Percentiles rank a stretch among this genome's conserved stretches.
Conservation (phyloP, 2,888 invertebrate species). For the Shargacucullia verbasci region DNA sequence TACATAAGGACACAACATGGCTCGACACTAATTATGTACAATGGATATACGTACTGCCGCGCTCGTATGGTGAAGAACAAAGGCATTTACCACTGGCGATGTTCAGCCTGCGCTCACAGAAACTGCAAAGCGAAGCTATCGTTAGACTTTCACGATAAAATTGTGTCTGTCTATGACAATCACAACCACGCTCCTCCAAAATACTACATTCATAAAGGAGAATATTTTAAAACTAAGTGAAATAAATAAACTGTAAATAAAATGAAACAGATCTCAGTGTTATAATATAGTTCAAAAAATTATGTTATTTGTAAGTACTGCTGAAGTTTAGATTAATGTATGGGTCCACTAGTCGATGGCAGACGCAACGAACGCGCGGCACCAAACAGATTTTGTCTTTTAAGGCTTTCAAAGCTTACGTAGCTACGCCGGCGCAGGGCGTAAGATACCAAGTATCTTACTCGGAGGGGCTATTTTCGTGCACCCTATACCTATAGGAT, state of each 20-base stretch:
- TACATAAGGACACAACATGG: slow-evolving; percentile 24
- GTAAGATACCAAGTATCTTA: too few species aligned
- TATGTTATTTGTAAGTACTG: too few species aligned
- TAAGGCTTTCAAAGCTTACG: too few species aligned
- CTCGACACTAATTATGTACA: slow-evolving; percentile 28
- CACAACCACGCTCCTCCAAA: slow-evolving; percentile 36
- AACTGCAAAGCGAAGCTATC: slow-evolving; percentile 34
- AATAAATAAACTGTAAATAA: background rate
- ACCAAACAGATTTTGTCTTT: too few species aligned
- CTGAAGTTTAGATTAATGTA: too few species aligned
- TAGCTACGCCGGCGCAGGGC: too few species aligned
- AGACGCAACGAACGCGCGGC: too few species aligned
- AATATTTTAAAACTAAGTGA: slow-evolving; percentile 36
- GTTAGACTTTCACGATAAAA: slow-evolving; percentile 8
- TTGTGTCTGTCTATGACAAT: slow-evolving; percentile 16
- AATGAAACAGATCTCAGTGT: background rate
- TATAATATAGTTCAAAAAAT: too few species aligned
- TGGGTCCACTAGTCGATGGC: too few species aligned
- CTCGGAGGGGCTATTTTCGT: too few species aligned
- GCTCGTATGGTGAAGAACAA: slow-evolving; percentile 17
- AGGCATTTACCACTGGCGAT: slow-evolving; percentile 36
- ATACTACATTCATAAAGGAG: slow-evolving; percentile 26
- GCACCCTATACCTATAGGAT: too few species aligned
- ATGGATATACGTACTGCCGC: slow-evolving; percentile 28
- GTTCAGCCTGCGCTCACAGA: slow-evolving; percentile 33